Base-by-base conservation (phyloP, 2,888 invertebrate species). In the Philereme transversata region DNA sequence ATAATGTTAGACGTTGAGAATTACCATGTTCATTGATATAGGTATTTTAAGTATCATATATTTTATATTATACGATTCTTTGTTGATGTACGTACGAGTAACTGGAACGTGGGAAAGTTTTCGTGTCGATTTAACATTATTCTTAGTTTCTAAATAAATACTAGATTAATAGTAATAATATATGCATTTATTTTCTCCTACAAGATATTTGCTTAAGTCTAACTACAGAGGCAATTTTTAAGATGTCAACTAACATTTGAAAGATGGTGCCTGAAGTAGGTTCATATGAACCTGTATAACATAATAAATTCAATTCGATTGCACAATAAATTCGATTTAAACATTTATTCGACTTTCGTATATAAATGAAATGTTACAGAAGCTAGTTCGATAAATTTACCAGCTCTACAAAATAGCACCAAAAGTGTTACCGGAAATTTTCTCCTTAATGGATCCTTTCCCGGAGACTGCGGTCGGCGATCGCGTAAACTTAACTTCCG, bases 361-460 rank as follows among this genome's bases (percentile, higher is more conserved):
- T 38, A 38, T 38, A 7, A 5, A 38, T 41, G 9, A 41, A 43
- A 5, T 5, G 10, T 43, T 43, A 43, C 43, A 10, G 43, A 43
- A 43, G 43, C 10, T 43, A 43, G 36, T 49, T 44, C 33, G n/a
- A 47, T 52, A 47, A 10, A n/a, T 38, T 9, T 55, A 5, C 41
- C 40, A 46, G 7, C 46, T 45, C 47, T 57, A 11, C 8, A 49
- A 62, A 62, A 57, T 10, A 45, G 43, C 10, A 54, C 45, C 46
- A 43, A 51, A 50, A 57, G 60, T 35, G 49, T 48, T 52, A 64
- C 65, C 77, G 79, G 81, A 70, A 68, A 76, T 78, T 80, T 81
- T 79, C 75, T 75, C 72, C 74, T 73, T 81, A 81, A 81, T 79
- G 68, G 71, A 66, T 69, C 65, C 74, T 80, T 82, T 84, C 81